Percentiles rank a stretch among this genome's conserved stretches.
Conservation (phyloP, 2,113 vertebrate genomes). For the Tyrannus savana region DNA sequence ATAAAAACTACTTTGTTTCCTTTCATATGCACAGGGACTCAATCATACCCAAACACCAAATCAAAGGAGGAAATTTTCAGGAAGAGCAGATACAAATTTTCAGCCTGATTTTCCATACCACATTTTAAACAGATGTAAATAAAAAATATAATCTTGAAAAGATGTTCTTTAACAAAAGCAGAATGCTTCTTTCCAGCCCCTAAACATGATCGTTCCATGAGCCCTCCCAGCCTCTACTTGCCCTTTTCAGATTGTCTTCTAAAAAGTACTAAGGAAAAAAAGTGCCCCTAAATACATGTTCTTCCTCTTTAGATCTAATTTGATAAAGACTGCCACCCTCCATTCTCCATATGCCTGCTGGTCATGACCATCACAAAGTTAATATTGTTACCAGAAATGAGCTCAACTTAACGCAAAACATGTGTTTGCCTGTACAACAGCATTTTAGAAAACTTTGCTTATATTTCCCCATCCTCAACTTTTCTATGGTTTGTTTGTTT, state of each 20-base stretch:
- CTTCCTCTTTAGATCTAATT: constrained; percentile 18
- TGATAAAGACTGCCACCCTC: constrained; percentile 20
- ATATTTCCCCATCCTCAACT: background rate
- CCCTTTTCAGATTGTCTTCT: background rate
- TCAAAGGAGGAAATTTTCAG: background rate
- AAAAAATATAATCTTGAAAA: background rate
- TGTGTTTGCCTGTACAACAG: background rate
- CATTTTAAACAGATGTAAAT: background rate
- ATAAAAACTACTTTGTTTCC: background rate
- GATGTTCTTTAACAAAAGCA: background rate
- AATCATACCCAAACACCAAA: background rate
- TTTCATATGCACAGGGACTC: background rate
- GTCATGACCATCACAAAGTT: constrained; percentile 25
- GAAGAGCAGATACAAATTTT: background rate
- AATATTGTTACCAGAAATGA: constrained; percentile 57
- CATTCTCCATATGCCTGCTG: constrained; percentile 4
- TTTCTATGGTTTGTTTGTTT: constrained; percentile 35
- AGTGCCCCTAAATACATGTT: background rate
- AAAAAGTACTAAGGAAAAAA: background rate
- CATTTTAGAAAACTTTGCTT: constrained; percentile 20
- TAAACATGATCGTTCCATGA: background rate
- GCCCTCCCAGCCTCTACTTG: background rate
- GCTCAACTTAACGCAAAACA: constrained; percentile 44
- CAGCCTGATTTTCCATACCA: background rate
- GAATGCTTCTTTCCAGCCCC: background rate